Evolutionary conservation across 2,797 vertebrate species (phyloP), one percentile per base, ranked within the genome.

Genomic region (Falco berigora): DNA sequence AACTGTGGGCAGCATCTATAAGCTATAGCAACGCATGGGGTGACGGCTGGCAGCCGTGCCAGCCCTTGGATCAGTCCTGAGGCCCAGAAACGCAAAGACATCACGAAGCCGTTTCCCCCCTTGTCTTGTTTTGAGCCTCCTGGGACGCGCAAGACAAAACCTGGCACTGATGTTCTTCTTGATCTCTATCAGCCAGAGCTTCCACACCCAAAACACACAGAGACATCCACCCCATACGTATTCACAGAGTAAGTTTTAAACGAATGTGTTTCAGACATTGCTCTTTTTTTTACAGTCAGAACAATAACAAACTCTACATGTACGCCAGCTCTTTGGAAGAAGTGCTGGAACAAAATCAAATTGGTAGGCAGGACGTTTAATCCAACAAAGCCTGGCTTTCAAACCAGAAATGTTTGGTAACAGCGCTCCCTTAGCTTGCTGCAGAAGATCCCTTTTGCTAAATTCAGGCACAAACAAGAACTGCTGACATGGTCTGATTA

Each of bases 11-110:
- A 95, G 90, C 49, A 83, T 71, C 88, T 80, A 44, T 5, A 46
- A 87, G 78, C 94, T 94, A 91, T 95, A 71, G 96, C 96, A 96
- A 96, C 72, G 28, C 96, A 76, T 80, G 91, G 78, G 91, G 78
- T 74, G 94, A 53, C 0, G 28, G 72, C 36, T 92, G 91, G 89
- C 74, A 87, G 61, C 78, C 32, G 36, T 87, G 89, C 91, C 96
- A 92, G 81, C 84, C 72, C 72, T 93, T 89, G 92, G 81, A 95
- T 82, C 62, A 30, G 50, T 12, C 84, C 38, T 0, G 8, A 73
- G 44, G 28, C 67, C 67, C 86, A 91, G 84, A 92, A 93, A 77
- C 0, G 10, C 44, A 63, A 38, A 79, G 77, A 62, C 16, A 69
- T 77, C 79, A 56, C 0, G 22, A 89, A 89, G 72, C 25, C 12